These are phyloP conservation scores for Anguilla megastoma DNA, from an alignment of 2,797 vertebrate species.

Conservation along the genomic window DNA sequence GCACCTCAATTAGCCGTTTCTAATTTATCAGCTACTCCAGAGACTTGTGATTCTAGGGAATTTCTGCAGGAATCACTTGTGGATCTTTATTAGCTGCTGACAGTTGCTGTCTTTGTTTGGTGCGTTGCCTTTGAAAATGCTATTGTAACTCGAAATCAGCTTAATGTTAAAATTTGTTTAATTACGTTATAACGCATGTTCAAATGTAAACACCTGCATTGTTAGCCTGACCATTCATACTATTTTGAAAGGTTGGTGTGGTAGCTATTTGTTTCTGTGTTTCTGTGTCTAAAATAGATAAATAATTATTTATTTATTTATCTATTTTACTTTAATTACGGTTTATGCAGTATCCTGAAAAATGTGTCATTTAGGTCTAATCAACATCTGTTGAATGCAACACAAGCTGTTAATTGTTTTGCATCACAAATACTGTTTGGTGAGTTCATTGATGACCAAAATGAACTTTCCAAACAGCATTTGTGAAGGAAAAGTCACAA, in stretches of 20 bases:
- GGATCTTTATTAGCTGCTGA: not conserved
- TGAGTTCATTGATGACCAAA: not conserved
- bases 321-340: not conserved
- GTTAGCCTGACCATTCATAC: not conserved
- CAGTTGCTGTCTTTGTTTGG: not conserved
- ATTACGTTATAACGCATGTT: not conserved
- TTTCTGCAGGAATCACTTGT: not conserved
- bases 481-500: not conserved
- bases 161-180: not conserved
- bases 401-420: not conserved
- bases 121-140: not conserved
- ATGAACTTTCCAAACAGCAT: not conserved
- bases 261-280: not conserved
- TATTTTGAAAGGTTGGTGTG: not conserved
- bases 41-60: not conserved
- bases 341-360: not conserved
- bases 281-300: too few relatives aligned
- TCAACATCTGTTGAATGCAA: not conserved
- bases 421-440: not conserved
- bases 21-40: conserved; percentile 6
- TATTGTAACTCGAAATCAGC: not conserved
- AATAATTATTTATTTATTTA: too few relatives aligned
- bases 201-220: not conserved
- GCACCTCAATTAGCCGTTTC: not conserved
- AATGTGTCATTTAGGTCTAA: not conserved